These are phyloP conservation scores for Parnassius mnemosyne DNA, from an alignment of 2,888 invertebrate genomes.

Conservation along the genomic window DNA sequence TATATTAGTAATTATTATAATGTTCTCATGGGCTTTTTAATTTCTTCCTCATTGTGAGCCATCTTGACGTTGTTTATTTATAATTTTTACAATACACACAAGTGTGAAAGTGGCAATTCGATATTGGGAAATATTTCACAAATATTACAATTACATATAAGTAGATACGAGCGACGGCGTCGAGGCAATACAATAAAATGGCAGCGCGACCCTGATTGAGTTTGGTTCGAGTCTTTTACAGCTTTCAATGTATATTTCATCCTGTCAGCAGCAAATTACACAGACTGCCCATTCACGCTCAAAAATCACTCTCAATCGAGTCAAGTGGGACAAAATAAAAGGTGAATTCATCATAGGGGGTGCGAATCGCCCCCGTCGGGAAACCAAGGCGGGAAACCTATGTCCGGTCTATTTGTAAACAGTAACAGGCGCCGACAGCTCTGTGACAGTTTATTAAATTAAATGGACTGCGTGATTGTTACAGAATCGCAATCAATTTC, in stretches of 20 bases:
- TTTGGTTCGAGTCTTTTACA: conserved; percentile 70
- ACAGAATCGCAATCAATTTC: conserved; percentile 31
- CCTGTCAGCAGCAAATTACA: conserved; percentile 76
- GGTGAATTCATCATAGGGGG: conserved; percentile 73
- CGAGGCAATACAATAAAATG: conserved; percentile 45
- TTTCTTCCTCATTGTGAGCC: too few relatives aligned
- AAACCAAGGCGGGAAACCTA: conserved; percentile 72
- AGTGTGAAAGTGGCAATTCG: too few relatives aligned
- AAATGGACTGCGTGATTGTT: conserved; percentile 59
- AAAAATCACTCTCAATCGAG: conserved; percentile 78
- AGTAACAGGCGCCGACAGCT: conserved; percentile 72
- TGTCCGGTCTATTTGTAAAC: conserved; percentile 76
- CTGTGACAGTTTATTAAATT: conserved; percentile 74
- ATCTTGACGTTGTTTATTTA: too few relatives aligned
- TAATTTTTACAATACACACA: too few relatives aligned
- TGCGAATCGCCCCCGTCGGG: conserved; percentile 62
- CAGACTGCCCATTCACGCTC: conserved; percentile 76
- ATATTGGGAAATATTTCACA: neutral
- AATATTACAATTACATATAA: conserved; percentile 13
- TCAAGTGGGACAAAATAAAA: conserved; percentile 78
- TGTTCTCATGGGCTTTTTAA: too few relatives aligned
- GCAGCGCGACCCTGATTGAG: conserved; percentile 61
- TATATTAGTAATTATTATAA: too few relatives aligned
- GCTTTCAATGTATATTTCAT: conserved; percentile 74
- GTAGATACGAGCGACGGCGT: conserved; percentile 11